Evolutionary conservation across 2,888 invertebrate genomes (phyloP).

Genomic region (Eupithecia centaureata): DNA sequence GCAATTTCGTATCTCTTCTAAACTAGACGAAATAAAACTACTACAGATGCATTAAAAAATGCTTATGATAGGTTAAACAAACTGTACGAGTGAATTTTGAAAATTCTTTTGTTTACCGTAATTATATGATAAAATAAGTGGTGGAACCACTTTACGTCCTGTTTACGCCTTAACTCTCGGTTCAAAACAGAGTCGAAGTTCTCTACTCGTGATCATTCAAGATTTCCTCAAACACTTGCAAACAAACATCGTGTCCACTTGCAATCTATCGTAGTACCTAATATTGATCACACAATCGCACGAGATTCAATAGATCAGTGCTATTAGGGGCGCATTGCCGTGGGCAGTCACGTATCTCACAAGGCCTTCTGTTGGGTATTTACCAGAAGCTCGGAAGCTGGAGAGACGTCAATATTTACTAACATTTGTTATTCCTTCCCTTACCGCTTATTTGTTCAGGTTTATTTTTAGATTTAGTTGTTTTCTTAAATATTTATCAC

Average conservation of each 20-base stretch:
- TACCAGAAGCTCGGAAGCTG: constrained; percentile 25
- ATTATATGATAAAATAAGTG: too few relatives aligned
- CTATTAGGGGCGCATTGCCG: constrained; percentile 29
- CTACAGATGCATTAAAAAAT: too few relatives aligned
- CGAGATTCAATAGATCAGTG: constrained; percentile 40
- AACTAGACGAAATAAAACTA: too few relatives aligned
- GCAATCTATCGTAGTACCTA: constrained; percentile 15
- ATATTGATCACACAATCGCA: constrained; percentile 34
- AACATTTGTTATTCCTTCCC: constrained; percentile 4
- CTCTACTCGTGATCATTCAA: not conserved
- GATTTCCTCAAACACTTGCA: not conserved
- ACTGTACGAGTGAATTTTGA: too few relatives aligned
- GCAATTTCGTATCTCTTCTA: too few relatives aligned
- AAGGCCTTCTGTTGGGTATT: constrained; percentile 28
- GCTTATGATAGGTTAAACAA: too few relatives aligned
- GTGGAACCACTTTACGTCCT: too few relatives aligned
- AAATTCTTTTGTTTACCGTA: too few relatives aligned
- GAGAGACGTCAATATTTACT: constrained; percentile 1
- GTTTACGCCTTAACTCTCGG: too few relatives aligned
- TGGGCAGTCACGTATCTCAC: constrained; percentile 33
- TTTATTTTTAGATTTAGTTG: not conserved
- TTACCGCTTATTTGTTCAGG: not conserved
- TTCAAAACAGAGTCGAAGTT: not conserved
- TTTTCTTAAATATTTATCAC: not conserved
- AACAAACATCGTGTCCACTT: constrained; percentile 8